Evolutionary conservation across 2,888 invertebrate genomes (phyloP).

Genomic region (Glaucopsyche alexis): DNA sequence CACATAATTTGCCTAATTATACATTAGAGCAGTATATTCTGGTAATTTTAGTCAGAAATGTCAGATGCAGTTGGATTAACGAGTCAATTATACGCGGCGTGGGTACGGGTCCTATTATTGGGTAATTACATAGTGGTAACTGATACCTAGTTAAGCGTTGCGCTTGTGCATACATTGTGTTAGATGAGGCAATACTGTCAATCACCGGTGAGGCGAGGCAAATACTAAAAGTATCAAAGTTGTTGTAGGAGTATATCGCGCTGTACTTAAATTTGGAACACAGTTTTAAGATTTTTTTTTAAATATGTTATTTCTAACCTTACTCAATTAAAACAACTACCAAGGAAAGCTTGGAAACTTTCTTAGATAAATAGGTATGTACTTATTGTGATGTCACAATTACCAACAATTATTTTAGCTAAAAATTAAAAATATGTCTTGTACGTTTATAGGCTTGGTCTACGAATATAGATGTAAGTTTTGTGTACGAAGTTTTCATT

Average conservation of each 20-base stretch:
- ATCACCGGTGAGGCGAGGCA: slow-evolving; percentile 2
- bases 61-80: slow-evolving; percentile 47
- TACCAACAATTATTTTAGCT: no score
- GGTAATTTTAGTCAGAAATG: slow-evolving; percentile 32
- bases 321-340: no score
- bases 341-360: no score
- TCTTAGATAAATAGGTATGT: no score
- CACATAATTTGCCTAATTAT: slow-evolving; percentile 32
- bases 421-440: no score
- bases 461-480: background rate
- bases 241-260: background rate
- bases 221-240: background rate
- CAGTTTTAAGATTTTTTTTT: background rate
- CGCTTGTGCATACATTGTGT: slow-evolving; percentile 31
- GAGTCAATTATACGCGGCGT: slow-evolving; percentile 54
- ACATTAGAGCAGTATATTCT: slow-evolving; percentile 23
- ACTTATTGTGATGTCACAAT: no score
- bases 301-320: no score
- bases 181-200: slow-evolving; percentile 33
- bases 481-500: background rate
- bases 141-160: slow-evolving; percentile 34
- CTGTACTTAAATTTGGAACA: background rate
- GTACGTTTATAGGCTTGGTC: background rate
- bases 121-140: slow-evolving; percentile 49
- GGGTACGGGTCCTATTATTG: slow-evolving; percentile 47